A percentile compares a stretch with the other conserved stretches of the same genome.
These are phyloP conservation scores for Hydrotaea cyrtoneurina DNA, from an alignment of 2,888 invertebrate genomes.

Conservation along the genomic window DNA sequence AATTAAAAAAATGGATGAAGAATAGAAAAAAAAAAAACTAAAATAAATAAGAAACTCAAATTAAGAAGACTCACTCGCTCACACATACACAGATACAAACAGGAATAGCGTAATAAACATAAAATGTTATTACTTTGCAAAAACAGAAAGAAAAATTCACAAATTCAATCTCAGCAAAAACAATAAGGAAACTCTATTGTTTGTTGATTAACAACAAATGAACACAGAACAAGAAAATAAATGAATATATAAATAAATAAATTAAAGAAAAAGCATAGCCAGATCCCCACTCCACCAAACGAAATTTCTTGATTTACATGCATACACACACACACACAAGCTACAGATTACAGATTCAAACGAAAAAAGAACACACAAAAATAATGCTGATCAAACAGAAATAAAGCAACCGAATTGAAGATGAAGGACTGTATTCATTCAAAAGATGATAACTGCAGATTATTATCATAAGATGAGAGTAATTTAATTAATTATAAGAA, in stretches of 20 bases:
- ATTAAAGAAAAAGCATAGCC: neutral
- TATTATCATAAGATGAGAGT: conserved; percentile 44
- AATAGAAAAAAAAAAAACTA: neutral
- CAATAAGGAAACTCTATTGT: neutral
- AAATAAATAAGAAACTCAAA: neutral
- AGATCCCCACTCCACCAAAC: neutral
- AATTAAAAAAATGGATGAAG: neutral
- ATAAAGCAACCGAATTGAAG: neutral
- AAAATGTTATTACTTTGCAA: neutral
- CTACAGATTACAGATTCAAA: neutral
- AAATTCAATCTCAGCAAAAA: neutral
- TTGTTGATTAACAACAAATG: neutral
- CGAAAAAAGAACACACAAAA: conserved; percentile 8
- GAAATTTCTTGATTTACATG: neutral
- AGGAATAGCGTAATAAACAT: neutral
- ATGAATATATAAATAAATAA: conserved; percentile 20
- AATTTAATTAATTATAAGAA: conserved; percentile 48
- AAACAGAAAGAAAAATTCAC: neutral
- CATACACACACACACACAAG: neutral
- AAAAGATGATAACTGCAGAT: conserved; percentile 44
- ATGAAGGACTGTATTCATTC: conserved; percentile 15
- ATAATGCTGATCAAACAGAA: neutral
- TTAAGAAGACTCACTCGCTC: neutral
- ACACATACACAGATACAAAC: neutral
- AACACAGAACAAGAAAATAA: conserved; percentile 1